A percentile compares a stretch with the other conserved stretches of the same genome.
Evolutionary conservation across 23 tunicate species (phyloP).

Genomic region (Trididemnum miniatum): DNA sequence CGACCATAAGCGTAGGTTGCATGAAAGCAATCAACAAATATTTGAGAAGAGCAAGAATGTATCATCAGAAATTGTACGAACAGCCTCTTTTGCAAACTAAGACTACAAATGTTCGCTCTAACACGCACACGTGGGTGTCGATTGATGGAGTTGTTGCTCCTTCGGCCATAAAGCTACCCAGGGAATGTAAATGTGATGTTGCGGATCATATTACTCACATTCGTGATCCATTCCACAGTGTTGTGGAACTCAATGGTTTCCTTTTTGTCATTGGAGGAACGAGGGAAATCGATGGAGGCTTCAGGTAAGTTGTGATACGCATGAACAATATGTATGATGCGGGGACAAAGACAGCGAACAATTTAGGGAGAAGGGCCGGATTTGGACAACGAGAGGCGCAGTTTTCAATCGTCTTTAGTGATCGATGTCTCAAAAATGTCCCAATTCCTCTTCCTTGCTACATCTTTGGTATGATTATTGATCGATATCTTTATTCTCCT

Average conservation of each 20-base stretch:
- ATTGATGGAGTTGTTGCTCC: constrained; percentile 54
- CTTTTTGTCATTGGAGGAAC: constrained; percentile 53
- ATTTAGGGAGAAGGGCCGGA: no score
- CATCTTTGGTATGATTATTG: no score
- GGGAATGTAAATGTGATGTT: not conserved
- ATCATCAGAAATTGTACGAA: constrained; percentile 43
- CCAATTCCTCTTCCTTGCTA: no score
- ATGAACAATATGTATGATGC: no score
- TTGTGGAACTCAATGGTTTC: constrained; percentile 52
- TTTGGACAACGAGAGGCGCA: no score
- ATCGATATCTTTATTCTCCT: no score
- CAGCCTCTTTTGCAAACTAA: constrained; percentile 66
- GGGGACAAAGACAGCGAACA: no score
- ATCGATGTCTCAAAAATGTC: no score
- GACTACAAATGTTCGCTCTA: constrained; percentile 35
- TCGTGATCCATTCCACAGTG: constrained; percentile 67
- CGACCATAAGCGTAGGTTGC: not conserved
- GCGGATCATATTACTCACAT: not conserved
- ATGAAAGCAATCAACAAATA: not conserved
- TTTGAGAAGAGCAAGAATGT: constrained; percentile 22
- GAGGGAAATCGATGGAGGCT: constrained; percentile 25
- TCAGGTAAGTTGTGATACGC: constrained; percentile 27
- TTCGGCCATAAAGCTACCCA: constrained; percentile 9
- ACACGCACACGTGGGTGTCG: constrained; percentile 6
- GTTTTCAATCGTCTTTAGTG: no score